phyloP scores from a whole-genome alignment of 2,888 invertebrate species.

The Anoncus sp. region DNA sequence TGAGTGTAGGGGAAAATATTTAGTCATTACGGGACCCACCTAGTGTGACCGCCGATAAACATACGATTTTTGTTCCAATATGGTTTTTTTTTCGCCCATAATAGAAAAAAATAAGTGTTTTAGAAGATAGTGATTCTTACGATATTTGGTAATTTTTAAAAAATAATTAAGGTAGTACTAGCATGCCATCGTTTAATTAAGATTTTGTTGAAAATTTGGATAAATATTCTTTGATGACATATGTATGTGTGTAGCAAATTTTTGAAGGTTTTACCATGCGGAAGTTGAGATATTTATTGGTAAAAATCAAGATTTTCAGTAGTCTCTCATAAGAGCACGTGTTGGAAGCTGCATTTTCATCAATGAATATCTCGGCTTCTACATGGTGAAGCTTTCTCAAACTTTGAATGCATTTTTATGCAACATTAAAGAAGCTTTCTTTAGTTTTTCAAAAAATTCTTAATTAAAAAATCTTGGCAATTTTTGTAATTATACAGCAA shows the following conservation, averaged over 20 bases:
- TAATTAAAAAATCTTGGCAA: constrained; percentile 1
- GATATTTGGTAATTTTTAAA: too few relatives aligned
- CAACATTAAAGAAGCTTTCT: constrained; percentile 25
- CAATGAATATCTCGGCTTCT: neutral
- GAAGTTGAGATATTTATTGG: constrained; percentile 20
- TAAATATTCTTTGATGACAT: neutral
- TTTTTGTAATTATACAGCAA: constrained; percentile 26
- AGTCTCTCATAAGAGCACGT: constrained; percentile 21
- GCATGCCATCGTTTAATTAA: neutral
- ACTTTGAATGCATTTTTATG: constrained; percentile 10
- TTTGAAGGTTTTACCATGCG: neutral
- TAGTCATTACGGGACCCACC: too few relatives aligned
- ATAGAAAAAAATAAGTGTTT: too few relatives aligned
- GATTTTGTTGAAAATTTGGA: neutral
- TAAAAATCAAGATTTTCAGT: constrained; percentile 19
- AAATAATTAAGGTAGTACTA: too few relatives aligned
- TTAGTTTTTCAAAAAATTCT: constrained; percentile 19
- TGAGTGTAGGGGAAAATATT: too few relatives aligned
- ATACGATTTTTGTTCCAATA: too few relatives aligned
- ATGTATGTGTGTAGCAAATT: neutral
- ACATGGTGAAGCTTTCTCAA: constrained; percentile 2
- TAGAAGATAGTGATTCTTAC: too few relatives aligned
- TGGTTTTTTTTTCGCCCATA: too few relatives aligned
- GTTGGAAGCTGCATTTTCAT: constrained; percentile 19
- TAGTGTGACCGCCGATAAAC: too few relatives aligned